Evolutionary conservation across 2,888 invertebrate genomes (phyloP), one percentile per base, ranked within the genome.

Genomic region (Oeneis ivallda): DNA sequence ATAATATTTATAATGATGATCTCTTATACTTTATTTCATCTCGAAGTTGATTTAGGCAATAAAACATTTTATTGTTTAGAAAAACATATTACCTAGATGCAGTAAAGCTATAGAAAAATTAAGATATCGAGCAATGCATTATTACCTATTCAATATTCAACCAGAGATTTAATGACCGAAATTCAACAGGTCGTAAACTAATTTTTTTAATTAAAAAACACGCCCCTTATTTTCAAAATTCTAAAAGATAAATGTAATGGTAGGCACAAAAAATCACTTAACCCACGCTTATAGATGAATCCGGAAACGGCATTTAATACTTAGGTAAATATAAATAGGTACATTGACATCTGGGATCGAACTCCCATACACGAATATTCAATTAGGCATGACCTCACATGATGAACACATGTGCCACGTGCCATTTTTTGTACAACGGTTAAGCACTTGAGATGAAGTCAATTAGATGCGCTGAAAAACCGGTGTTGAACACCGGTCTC

Each of bases 351-450:
- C 71, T 72, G 74, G 43, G 45, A 47, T 43, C 13, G 52, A 57
- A 65, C 58, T 43, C 62, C 61, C 17, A 41, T 67, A 86, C 87
- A 87, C 66, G 82, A 70, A 78, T 80, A 76, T 74, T 81, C 86
- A 85, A 85, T 89, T 87, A 84, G 77, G 72, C 71, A 64, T 72
- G 73, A 72, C 77, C 75, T 70, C 80, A 79, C 65, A 68, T 77
- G 77, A 71, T 66, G 64, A 71, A 75, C 81, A 83, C 71, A 75
- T 83, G 83, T 65, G 69, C 70, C 84, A 80, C 85, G 81, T 52
- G 64, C 57, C 65, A 64, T 66, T 71, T 74, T 70, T 71, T 61
- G 39, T 49, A 8, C 13, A 32, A 59, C 59, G 47, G 4, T 61
- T 52, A 49, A 64, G 52, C 68, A 66, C 68, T 70, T 61, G 60